Base-by-base conservation (phyloP, 2,888 invertebrate species). In the Noctua janthe region DNA sequence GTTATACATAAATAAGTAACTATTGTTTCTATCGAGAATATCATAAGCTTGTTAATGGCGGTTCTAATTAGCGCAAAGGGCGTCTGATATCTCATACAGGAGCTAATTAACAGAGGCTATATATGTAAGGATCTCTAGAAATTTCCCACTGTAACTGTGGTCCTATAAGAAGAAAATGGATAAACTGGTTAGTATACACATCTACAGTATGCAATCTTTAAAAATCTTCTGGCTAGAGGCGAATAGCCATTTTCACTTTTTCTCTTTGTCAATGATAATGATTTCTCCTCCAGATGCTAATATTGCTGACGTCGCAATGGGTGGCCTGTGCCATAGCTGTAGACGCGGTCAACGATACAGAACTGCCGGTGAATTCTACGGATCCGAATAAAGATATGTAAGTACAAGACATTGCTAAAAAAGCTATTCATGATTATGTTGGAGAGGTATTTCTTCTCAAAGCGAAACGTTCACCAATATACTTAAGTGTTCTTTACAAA, bases 341-440 rank as follows among this genome's bases (percentile, higher is more conserved):
- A n/a, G 83, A 89, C 15, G 73, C 70, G 20, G 47, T 69, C 59
- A 84, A 86, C 47, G 69, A 71, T 74, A 84, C 90, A 69, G 84
- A 88, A n/a, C 72, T 86, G 72, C 69, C 83, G 69, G 81, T 71
- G 20, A 94, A 93, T 81, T 81, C 88, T 13, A 87, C 93, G 20
- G 87, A 91, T 81, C 80, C 91, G 1, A 91, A 91, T 62, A 93
- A 94, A 88, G 94, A 94, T 72, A 92, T 94, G 94, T 94, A 81
- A 87, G 89, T 86, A 84, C 17, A 20, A 56, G 1, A 70, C 1
- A 51, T 29, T 72, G 49, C n/a, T 56, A 4, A 75, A 47, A 23
- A 64, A 39, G 4, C n/a, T 56, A 23, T 49, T 56, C 35, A 29
- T 23, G n/a, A 64, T 64, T 35, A 20, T 3, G 43, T 51, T 59